Percentiles rank a stretch among this genome's conserved stretches.
phyloP scores from a whole-genome alignment of 2,888 invertebrate genomes.

The Pterostichus niger region DNA sequence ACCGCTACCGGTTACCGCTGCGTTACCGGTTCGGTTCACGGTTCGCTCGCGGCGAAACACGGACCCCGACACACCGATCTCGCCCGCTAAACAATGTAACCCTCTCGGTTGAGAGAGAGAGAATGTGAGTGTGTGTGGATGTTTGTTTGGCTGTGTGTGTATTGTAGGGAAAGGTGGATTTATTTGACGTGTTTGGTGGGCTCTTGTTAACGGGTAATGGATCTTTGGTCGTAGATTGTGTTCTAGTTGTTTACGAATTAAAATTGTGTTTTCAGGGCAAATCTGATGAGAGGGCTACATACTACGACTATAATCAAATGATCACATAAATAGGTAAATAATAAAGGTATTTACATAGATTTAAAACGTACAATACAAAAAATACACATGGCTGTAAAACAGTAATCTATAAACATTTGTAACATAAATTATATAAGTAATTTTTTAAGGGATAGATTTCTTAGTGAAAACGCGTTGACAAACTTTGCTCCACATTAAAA shows the following conservation, averaged over 20 bases:
- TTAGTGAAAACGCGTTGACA: too few relatives aligned
- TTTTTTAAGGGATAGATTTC: too few relatives aligned
- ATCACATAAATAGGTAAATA: too few relatives aligned
- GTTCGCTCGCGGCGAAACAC: slow-evolving; percentile 37
- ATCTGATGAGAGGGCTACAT: neutral
- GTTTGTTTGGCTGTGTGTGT: slow-evolving; percentile 10
- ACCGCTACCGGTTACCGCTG: neutral
- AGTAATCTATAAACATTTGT: too few relatives aligned
- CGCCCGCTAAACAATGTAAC: slow-evolving; percentile 36
- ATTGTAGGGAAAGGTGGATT: slow-evolving; percentile 15
- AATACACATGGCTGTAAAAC: too few relatives aligned
- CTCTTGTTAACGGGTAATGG: slow-evolving; percentile 14
- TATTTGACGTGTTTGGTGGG: slow-evolving; percentile 11
- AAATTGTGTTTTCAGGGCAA: slow-evolving; percentile 11
- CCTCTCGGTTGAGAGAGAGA: neutral
- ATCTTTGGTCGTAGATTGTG: slow-evolving; percentile 9
- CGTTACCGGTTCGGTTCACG: slow-evolving; percentile 35
- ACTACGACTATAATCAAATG: too few relatives aligned
- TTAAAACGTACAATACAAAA: too few relatives aligned
- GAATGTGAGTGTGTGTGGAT: neutral
- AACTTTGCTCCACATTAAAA: too few relatives aligned
- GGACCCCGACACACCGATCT: slow-evolving; percentile 15
- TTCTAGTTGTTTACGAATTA: slow-evolving; percentile 7
- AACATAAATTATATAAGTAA: too few relatives aligned
- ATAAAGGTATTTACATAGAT: too few relatives aligned